These are phyloP conservation scores for Gymnosoma rotundatum DNA, from an alignment of 2,888 invertebrate species.

Conservation along the genomic window DNA sequence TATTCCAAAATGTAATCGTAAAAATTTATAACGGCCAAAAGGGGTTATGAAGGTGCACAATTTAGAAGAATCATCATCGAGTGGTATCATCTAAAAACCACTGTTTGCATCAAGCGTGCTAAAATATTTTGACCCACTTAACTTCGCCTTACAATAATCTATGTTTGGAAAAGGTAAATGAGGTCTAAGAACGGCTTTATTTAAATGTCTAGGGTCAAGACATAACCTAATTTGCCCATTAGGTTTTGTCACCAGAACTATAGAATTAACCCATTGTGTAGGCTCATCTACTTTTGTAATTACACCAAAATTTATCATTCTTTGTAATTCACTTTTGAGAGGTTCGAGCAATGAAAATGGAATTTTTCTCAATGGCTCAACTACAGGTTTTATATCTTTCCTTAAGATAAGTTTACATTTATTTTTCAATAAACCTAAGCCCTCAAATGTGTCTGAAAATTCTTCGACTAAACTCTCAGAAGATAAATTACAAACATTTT, in stretches of 20 bases:
- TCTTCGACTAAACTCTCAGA: no score
- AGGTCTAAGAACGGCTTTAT: neutral
- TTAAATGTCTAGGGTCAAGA: slow-evolving; percentile 14
- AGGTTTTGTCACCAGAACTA: no score
- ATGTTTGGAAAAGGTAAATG: slow-evolving; percentile 3
- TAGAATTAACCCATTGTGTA: no score
- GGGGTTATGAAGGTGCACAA: slow-evolving; percentile 72
- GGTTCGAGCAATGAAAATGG: slow-evolving; percentile 30
- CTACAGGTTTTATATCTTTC: neutral
- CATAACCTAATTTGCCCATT: neutral
- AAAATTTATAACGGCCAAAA: slow-evolving; percentile 68
- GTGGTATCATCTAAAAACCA: slow-evolving; percentile 70
- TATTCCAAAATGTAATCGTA: slow-evolving; percentile 61
- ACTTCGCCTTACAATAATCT: neutral
- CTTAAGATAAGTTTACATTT: slow-evolving; percentile 5
- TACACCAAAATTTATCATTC: slow-evolving; percentile 20
- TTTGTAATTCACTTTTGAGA: slow-evolving; percentile 29
- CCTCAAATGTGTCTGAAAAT: slow-evolving; percentile 5
- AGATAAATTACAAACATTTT: no score
- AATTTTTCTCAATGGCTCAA: slow-evolving; percentile 21
- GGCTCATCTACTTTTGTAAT: slow-evolving; percentile 11
- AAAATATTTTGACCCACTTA: neutral
- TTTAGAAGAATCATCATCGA: slow-evolving; percentile 69
- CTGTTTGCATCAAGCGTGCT: slow-evolving; percentile 4
- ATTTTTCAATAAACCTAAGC: slow-evolving; percentile 10